Base-by-base conservation (phyloP, 2,113 vertebrate species). In the Macroglossus sobrinus region DNA sequence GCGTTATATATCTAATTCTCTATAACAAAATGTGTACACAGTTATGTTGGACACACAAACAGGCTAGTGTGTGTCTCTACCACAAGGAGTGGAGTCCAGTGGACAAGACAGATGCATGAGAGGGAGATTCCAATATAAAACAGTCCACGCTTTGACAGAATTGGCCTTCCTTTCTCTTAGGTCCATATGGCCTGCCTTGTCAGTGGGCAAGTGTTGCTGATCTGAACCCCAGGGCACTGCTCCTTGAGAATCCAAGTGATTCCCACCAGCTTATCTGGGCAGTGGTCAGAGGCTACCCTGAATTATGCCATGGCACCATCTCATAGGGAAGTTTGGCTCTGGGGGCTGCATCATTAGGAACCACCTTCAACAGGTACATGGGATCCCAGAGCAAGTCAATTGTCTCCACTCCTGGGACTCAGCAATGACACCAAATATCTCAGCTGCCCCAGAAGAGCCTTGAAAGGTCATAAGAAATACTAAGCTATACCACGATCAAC, bases 11-110 rank as follows among this genome's bases (percentile, higher is more conserved):
- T 24, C 61, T 3, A 61, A 71, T 92, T 22, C 8, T 91, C 30
- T 63, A 35, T 38, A 55, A 63, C 9, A 53, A 61, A 66, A 30
- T 22, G 10, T 1, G 63, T 6, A 57, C 13, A 19, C 14, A 57
- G 72, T 21, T 40, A 24, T 68, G 38, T 63, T 19, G 30, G 64
- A 43, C 47, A 50, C 47, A 50, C 50, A 50, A 50, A 50, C 50
- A 16, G 79, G 15, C 4, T 7, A 55, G 30, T 1, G 0, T 21
- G 13, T 9, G 38, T 19, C 40, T 5, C 74, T 35, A 30, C 4
- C 45, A 7, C 35, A 40, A 43, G 75, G 4, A 84, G 30, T 18
- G 55, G 43, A 64, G 64, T 38, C 71, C 55, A n/a, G 38, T 12
- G 4, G 45, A 53, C 12, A 22, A 59, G 63, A 30, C 47, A 71